Evolutionary conservation across 2,888 invertebrate genomes (phyloP), one percentile per base, ranked within the genome.

Genomic region (Pantelozetes paolii): DNA sequence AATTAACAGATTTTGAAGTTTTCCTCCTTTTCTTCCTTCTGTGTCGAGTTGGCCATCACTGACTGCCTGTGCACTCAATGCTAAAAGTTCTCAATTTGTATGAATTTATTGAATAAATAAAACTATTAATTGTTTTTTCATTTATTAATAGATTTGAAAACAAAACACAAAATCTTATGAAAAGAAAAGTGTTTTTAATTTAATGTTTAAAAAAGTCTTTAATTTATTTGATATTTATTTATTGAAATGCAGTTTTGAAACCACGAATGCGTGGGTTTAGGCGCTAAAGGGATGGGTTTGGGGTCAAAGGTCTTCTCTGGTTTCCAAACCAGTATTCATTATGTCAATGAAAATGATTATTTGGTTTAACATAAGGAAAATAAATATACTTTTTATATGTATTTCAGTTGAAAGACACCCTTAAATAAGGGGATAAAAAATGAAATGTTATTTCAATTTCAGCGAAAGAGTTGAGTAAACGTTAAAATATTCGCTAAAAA

Each of bases 401-500:
- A 54, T 26, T 54, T 54, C 26, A 26, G 13, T 54, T 54, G 26
- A 54, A 54, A 54, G 26, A 54, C 54, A 54, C 54, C 26, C 26
- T 23, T 26, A 50, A 50, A n/a, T n/a, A 50, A n/a, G 20, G 20
- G n/a, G 2, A 50, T 45, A 20, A 50, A 50, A 50, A 50, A 50
- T 23, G 26, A 54, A 6, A 54, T 5, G 2, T 13, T 26, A 6
- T 26, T 23, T 50, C 20, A 8, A 50, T 54, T 54, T 6, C 54
- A 18, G 6, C 28, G 30, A 62, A 62, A 62, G 36, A 62, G 62
- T 62, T 62, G 62, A 62, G 18, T 36, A 62, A 62, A 62, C 62
- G 32, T 36, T 62, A 18, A 62, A 32, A 32, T 13, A 62, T 32
- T 62, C 32, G 28, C 28, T 45, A 15, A 45, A 45, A 45, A 45